Evolutionary conservation across 2,888 invertebrate genomes (phyloP).

Genomic region (Dryomyza anilis): DNA sequence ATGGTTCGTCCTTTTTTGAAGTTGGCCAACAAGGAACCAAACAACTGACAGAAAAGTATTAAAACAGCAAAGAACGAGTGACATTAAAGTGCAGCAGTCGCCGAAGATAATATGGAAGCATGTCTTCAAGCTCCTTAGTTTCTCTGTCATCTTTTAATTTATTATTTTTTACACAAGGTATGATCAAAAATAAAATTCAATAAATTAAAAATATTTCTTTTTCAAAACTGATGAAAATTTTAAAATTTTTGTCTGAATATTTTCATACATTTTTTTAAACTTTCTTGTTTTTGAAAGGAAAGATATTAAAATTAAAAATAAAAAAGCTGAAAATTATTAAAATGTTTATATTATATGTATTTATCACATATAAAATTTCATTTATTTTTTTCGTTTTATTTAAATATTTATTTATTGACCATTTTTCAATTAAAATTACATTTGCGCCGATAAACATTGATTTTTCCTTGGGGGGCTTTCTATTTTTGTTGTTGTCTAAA

Average conservation of each 20-base stretch:
- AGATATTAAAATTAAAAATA: too few species aligned
- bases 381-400: neutral
- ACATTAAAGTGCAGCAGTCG: conserved; percentile 24
- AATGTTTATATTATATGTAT: too few species aligned
- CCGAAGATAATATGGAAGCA: conserved; percentile 59
- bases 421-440: conserved; percentile 26
- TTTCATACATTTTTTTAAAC: neutral
- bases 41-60: neutral
- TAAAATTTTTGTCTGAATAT: conserved; percentile 21
- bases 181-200: too few species aligned
- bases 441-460: conserved; percentile 41
- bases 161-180: conserved; percentile 62
- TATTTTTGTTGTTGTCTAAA: neutral
- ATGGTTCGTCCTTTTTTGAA: too few species aligned
- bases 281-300: too few species aligned
- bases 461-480: conserved; percentile 37
- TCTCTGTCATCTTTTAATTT: conserved; percentile 62
- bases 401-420: conserved; percentile 7
- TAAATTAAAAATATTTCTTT: too few species aligned
- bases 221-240: too few species aligned
- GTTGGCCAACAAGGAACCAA: neutral
- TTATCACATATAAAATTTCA: neutral
- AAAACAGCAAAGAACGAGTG: neutral
- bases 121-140: conserved; percentile 61
- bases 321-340: too few species aligned